Base-by-base conservation (phyloP, 1,140 invertebrate species). In the Magallana ariakensis region DNA sequence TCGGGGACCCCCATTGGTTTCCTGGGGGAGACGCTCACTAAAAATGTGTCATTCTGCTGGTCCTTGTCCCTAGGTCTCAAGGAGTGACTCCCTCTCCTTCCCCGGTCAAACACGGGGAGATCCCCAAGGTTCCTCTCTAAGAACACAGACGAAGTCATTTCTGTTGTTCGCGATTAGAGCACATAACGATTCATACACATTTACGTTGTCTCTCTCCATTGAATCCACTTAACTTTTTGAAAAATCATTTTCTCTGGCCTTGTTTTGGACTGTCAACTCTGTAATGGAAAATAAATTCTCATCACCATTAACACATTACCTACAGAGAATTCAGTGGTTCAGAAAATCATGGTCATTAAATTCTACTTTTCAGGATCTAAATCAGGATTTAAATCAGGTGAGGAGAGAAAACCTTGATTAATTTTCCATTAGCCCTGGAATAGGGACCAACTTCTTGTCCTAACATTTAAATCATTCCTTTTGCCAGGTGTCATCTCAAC, bases 101-200 rank as follows among this genome's bases (percentile, higher is more conserved):
- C 16, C 56, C 82, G 57, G 19, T 60, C 55, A 33, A 60, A 33
- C 57, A 60, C 19, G 2, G 82, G 82, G 15, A 84, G 82, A 9
- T 84, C 82, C 4, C 53, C 53, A 0, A 84, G 82, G 4, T 58
- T 84, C 56, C 82, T 84, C 26, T 84, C 82, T 15, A 84, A 58
- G 57, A 84, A 84, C 55, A 84, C 19, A 8, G 82, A 84, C 6
- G 82, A 75, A 46, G 66, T 75, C 66, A 75, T 75, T 13, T 26
- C 33, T 22, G 66, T 11, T 13, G 66, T 26, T n/a, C 0, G 19
- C 26, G 11, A 75, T 75, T 10, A 26, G 19, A 26, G 19, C 22
- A 13, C 58, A 60, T 60, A 13, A n/a, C n/a, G 10, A 16, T n/a
- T 13, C 13, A 26, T 33, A 75, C 9, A 5, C 33, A 46, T 46